Base-by-base conservation (phyloP, 2,797 vertebrate genomes). In the Dermochelys coriacea region DNA sequence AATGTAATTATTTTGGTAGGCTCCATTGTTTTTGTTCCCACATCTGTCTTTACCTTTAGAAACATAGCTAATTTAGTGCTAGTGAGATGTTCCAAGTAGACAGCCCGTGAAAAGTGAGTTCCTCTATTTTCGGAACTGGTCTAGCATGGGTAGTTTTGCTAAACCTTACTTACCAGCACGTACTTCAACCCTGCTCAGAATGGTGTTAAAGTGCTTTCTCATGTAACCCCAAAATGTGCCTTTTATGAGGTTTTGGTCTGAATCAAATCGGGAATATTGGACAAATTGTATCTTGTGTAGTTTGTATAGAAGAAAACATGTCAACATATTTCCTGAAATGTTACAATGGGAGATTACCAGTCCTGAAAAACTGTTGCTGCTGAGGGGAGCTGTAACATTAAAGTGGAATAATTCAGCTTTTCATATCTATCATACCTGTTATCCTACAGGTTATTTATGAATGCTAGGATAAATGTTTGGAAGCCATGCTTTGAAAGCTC, bases 341-440 rank as follows among this genome's bases (percentile, higher is more conserved):
- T 31, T 90, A 54, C 31, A 54, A 1, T 1, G 88, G 82, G 83
- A 68, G 29, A 87, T 93, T 93, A 61, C 84, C 51, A 95, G 78
- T 81, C 15, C n/a, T 79, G 61, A 61, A 92, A 75, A 89, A 12
- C 34, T 84, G 54, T 54, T 54, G 27, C 84, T 95, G 95, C 87
- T 84, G 87, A 34, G 82, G 61, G 68, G 55, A 86, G 81, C 51
- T 93, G 47, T 71, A 2, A 88, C n/a, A 57, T 68, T 93, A 47
- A 91, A 94, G 80, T 87, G 64, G 88, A 93, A 92, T 90, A 87
- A 94, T 25, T 83, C 83, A 78, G 80, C 50, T 34, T 64, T 87
- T 96, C 64, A 50, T 91, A 23, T 86, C 91, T 68, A 3, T 84
- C 84, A 18, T 85, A 83, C 54, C 52, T 75, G 27, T 51, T 64